A percentile compares a stretch with the other conserved stretches of the same genome.
These are phyloP conservation scores for Gallinago solitaria DNA, from an alignment of 2,797 vertebrate species.

Conservation along the genomic window DNA sequence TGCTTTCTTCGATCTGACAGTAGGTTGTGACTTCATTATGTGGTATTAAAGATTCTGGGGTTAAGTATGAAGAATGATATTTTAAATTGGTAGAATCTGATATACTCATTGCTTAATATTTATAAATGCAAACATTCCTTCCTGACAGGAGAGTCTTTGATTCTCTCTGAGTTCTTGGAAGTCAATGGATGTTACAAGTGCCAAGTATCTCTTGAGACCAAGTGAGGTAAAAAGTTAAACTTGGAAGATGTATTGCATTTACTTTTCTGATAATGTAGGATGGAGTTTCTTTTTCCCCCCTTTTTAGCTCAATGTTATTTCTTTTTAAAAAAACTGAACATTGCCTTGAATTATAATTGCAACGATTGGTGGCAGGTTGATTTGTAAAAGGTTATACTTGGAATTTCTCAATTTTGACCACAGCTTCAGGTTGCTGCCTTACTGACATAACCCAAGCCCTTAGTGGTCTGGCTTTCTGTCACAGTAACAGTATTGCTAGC, in stretches of 20 bases:
- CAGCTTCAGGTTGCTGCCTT: not conserved
- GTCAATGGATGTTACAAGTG: not conserved
- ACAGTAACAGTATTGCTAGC: not conserved
- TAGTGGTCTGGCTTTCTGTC: not conserved
- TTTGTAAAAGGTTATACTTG: not conserved
- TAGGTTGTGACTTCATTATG: not conserved
- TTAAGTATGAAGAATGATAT: not conserved
- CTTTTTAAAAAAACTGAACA: not conserved
- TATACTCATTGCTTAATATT: not conserved
- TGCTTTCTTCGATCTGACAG: not conserved
- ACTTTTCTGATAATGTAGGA: not conserved
- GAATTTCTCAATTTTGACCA: not conserved
- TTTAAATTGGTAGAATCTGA: not conserved
- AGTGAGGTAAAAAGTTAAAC: not conserved
- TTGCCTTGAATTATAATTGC: not conserved
- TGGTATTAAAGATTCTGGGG: not conserved
- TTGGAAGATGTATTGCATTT: not conserved
- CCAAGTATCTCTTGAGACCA: not conserved
- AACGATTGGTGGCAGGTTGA: not conserved
- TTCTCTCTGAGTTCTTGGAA: not conserved
- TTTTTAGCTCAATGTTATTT: not conserved
- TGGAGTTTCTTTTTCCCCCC: not conserved
- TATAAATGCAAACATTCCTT: not conserved
- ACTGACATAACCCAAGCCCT: not conserved
- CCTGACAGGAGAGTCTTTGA: not conserved